Base-by-base conservation (phyloP, 2,888 invertebrate genomes). In the Heteropelma amictum region DNA sequence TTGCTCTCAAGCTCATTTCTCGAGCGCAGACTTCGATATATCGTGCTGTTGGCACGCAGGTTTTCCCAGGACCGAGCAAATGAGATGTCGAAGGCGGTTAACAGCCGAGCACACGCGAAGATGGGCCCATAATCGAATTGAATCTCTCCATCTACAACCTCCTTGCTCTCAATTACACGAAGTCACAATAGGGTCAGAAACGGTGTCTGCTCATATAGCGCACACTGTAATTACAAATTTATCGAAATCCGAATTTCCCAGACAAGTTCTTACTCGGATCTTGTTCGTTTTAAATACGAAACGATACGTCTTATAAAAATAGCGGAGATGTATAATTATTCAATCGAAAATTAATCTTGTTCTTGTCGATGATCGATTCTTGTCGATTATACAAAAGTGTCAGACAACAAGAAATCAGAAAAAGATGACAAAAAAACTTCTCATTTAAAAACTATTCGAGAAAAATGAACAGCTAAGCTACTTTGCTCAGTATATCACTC, bases 51-150 rank as follows among this genome's bases (percentile, higher is more conserved):
- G 73, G 73, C 73, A 68, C 63, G 63, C 40, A 54, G 21, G 56
- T 10, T 51, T 49, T 12, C 33, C 35, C 40, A 58, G 63, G 23
- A 23, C 35, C 63, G 42, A 63, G 63, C 53, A 73, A 73, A 73
- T 68, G 73, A 68, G 73, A 73, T 63, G 73, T 68, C 73, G 63
- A 68, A 33, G 61, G 49, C 63, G 63, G 68, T 73, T 73, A 73
- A 68, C 63, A 42, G 68, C 33, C 42, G 56, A 68, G 42, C 61
- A 56, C 63, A 69, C 73, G 64, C 60, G 60, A 73, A 63, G 73
- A 68, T 72, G 69, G 64, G 70, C 63, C 69, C 65, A 64, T 65
- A 65, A 69, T 74, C 72, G 68, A 69, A 64, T 70, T 60, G 63
- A 69, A 51, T 53, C 40, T 60, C 76, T 53, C 33, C 42, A 12